Base-by-base conservation (phyloP, 2,888 invertebrate genomes). In the Villa cingulata region DNA sequence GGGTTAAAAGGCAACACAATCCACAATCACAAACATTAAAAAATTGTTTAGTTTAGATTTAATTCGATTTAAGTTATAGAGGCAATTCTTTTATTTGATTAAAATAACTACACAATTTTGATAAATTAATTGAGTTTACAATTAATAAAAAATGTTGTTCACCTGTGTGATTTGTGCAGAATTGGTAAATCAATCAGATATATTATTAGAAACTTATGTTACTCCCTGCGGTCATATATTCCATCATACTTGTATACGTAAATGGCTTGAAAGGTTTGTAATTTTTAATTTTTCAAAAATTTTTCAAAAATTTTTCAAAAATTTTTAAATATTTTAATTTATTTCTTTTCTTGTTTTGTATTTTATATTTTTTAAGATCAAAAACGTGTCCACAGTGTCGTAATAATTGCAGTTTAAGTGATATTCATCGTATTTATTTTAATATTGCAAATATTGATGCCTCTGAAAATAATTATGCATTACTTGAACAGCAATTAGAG, bases 301-400 rank as follows among this genome's bases (percentile, higher is more conserved):
- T n/a, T n/a, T n/a, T n/a, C n/a, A n/a, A n/a, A n/a, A n/a, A n/a
- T n/a, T n/a, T n/a, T n/a, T n/a, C n/a, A n/a, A n/a, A n/a, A n/a
- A n/a, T n/a, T n/a, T n/a, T n/a, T n/a, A n/a, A n/a, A n/a, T n/a
- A n/a, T n/a, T n/a, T n/a, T n/a, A n/a, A n/a, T n/a, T n/a, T n/a
- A n/a, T n/a, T n/a, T n/a, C n/a, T n/a, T n/a, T n/a, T n/a, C n/a
- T n/a, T n/a, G n/a, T n/a, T n/a, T 14, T 14, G 4, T 23, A 5
- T n/a, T 10, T 10, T 14, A 18, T 41, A 17, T 10, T n/a, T 40
- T 58, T 61, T 17, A n/a, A 66, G 86, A 58, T 83, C 84, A 1
- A 77, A 78, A 61, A 75, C 80, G 15, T 86, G 86, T 56, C 86
- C 86, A 0, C 83, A 86, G 68, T 86, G 86, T 59, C 74, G 86